phyloP scores from a whole-genome alignment of 2,888 invertebrate genomes.

The Aphidius colemani region DNA sequence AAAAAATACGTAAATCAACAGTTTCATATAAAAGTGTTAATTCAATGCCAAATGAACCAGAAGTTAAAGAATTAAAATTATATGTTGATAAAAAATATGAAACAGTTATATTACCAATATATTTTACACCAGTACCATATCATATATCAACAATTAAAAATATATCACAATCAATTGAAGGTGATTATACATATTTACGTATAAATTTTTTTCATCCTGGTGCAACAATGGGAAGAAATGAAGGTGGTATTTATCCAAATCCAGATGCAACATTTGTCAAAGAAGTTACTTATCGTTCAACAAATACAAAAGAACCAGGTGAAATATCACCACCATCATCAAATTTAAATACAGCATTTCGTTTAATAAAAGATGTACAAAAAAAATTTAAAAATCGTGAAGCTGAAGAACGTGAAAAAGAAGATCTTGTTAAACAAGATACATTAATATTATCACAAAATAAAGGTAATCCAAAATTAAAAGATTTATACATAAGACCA shows the following conservation, averaged over 20 bases:
- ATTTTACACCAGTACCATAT: constrained; percentile 94
- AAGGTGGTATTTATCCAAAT: constrained; percentile 87
- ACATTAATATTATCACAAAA: constrained; percentile 90
- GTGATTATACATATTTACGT: constrained; percentile 96
- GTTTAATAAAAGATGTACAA: constrained; percentile 98
- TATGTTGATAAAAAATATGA: constrained; percentile 97
- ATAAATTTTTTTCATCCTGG: constrained; percentile 99
- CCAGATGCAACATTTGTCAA: constrained; percentile 97
- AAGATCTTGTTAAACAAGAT: constrained; percentile 98
- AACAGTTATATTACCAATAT: constrained; percentile 96
- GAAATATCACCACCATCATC: constrained; percentile 92
- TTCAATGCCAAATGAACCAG: constrained; percentile 92
- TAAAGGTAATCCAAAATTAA: constrained; percentile 96
- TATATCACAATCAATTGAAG: constrained; percentile 97
- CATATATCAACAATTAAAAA: constrained; percentile 99
- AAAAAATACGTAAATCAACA: constrained; percentile 90
- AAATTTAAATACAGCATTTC: constrained; percentile 94
- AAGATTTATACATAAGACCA: constrained; percentile 97
- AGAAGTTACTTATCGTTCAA: constrained; percentile 98
- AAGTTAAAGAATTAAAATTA: constrained; percentile 90
- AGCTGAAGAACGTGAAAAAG: constrained; percentile 97
- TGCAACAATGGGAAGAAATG: constrained; percentile 91
- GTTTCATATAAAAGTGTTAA: constrained; percentile 91
- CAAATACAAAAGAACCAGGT: constrained; percentile 96
- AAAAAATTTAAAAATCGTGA: constrained; percentile 98